Evolutionary conservation across 2,888 invertebrate genomes (phyloP), one percentile per base, ranked within the genome.

Genomic region (Tetanocera ferruginea): DNA sequence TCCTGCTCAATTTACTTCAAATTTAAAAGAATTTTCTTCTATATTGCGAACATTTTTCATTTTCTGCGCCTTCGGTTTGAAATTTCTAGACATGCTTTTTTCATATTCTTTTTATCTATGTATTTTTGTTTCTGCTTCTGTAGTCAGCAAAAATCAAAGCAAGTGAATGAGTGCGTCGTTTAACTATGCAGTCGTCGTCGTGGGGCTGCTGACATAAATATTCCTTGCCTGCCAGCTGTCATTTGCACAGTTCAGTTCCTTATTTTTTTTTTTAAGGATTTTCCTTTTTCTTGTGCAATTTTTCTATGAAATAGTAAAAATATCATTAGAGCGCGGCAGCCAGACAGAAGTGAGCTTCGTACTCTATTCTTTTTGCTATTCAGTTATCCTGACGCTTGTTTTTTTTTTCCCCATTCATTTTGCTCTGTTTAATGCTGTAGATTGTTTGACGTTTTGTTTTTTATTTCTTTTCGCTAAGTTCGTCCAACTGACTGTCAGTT

Each of bases 401-500:
- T 60, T 60, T 60, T 23, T 60, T 60, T 60, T 60, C 5, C 1
- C 60, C 4, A 11, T 11, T 55, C n/a, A 55, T 19, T 43, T 11
- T 43, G 1, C 11, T 43, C 43, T 43, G 43, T 43, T 11, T 43
- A 2, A 11, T 43, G 43, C 43, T 60, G 60, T 28, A 25, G 60
- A 60, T 60, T 60, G 25, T 23, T 19, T 28, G 25, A 28, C 23
- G 14, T 60, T 60, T 28, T 60, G 60, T 60, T 4, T 2, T 14
- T 60, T 23, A 60, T 60, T 17, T n/a, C n/a, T n/a, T 14, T 60
- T 23, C 5, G 25, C 60, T 19, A 14, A 14, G 25, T 17, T 60
- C 60, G 25, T 60, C 28, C 60, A 60, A 60, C 60, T 60, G 60
- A 60, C 60, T 60, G 60, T 60, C 60, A 60, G 60, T 6, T 60